phyloP scores from a whole-genome alignment of 2,113 vertebrate genomes.

The Vombatus ursinus region DNA sequence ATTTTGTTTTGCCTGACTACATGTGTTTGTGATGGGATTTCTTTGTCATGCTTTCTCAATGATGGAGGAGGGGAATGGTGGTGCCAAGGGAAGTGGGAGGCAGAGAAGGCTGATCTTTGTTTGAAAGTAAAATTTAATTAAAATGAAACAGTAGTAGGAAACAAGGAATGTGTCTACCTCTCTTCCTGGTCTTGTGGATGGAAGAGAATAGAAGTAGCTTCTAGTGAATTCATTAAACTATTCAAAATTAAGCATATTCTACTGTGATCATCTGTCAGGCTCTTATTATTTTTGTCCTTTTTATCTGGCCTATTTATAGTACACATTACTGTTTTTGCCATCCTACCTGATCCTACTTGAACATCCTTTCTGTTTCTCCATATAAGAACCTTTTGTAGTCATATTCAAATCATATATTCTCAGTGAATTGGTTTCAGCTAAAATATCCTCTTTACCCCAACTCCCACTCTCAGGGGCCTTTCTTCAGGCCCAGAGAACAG shows the following conservation, averaged over 20 bases:
- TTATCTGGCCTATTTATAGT: background rate
- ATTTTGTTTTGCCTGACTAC: background rate
- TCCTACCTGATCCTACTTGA: background rate
- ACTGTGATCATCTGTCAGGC: background rate
- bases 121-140: background rate
- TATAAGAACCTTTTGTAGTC: background rate
- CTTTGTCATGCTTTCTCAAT: background rate
- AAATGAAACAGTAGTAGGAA: background rate
- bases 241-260: background rate
- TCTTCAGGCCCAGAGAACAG: background rate
- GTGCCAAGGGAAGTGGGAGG: background rate
- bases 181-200: background rate
- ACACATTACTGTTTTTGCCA: background rate
- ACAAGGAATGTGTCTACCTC: background rate
- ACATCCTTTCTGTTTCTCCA: background rate
- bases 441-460: background rate
- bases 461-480: background rate
- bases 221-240: background rate
- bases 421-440: background rate
- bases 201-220: background rate
- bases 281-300: background rate
- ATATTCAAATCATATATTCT: background rate
- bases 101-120: background rate
- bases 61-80: background rate
- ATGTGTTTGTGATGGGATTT: background rate